A percentile compares a stretch with the other conserved stretches of the same genome.
Conservation (phyloP, 2,797 vertebrate genomes). For the Cephalopachus bancanus region DNA sequence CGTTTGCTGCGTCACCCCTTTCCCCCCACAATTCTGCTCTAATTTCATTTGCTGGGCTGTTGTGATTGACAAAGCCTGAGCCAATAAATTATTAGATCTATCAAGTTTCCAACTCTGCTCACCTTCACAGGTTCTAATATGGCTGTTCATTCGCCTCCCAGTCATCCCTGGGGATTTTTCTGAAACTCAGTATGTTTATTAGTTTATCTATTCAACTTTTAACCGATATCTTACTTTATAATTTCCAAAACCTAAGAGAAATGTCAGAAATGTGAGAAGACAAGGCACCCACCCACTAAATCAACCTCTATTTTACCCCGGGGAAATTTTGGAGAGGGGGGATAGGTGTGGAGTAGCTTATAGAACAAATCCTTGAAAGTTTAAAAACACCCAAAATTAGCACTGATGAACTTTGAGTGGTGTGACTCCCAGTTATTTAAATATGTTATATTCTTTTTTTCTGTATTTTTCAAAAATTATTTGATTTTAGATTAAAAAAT, state of each 20-base stretch:
- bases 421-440: background rate
- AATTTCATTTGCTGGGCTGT: slow-evolving; percentile 68
- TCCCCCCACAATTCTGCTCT: slow-evolving; percentile 55
- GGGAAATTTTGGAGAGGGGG: background rate
- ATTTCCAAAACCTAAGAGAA: slow-evolving; percentile 40
- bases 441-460: slow-evolving; percentile 15
- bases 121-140: slow-evolving; percentile 60
- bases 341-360: background rate
- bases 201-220: slow-evolving; percentile 36
- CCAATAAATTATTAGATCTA: slow-evolving; percentile 71
- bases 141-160: slow-evolving; percentile 55
- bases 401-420: background rate
- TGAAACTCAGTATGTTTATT: slow-evolving; percentile 13
- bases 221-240: slow-evolving; percentile 27
- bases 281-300: background rate
- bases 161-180: background rate
- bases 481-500: slow-evolving; percentile 48
- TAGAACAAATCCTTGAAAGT: background rate
- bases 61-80: slow-evolving; percentile 66
- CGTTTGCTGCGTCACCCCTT: slow-evolving; percentile 56
- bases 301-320: slow-evolving; percentile 29
- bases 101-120: slow-evolving; percentile 28
- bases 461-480: slow-evolving; percentile 37
- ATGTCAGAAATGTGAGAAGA: background rate
- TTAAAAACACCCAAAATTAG: slow-evolving; percentile 46